Evolutionary conservation across 2,113 vertebrate genomes (phyloP), one percentile per base, ranked within the genome.

Genomic region (Grus americana): DNA sequence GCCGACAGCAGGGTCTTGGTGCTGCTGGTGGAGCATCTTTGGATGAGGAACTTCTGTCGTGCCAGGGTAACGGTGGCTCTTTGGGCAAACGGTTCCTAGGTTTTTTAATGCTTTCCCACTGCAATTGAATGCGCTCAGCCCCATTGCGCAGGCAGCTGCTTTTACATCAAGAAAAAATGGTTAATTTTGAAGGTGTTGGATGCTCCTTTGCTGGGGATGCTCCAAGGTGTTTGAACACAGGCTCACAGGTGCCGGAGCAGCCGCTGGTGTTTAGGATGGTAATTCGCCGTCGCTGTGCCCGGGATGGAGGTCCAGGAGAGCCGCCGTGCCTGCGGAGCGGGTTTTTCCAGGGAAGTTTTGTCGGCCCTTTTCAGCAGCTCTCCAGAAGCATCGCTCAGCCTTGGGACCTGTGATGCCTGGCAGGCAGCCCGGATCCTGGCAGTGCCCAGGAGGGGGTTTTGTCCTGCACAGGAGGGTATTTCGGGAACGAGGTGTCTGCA

Each of bases 31-130:
- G 26, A 74, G 68, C 78, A 42, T 29, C 61, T 79, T 76, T 17
- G 52, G 62, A 59, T 55, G 49, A 29, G 59, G 59, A 88, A 34
- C 9, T 73, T 58, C 32, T 49, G 50, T 44, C 5, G 0, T 12
- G 38, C 20, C 61, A 74, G 44, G 59, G 21, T 34, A 36, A 46
- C 0, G 10, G 44, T 52, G 79, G 47, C 44, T 86, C 65, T 86
- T 68, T 32, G 52, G 27, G 21, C 70, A 93, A 82, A 90, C 26
- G 58, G 15, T 54, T 82, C 50, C 73, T 38, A 21, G 4, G 2
- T 29, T 57, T 73, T 88, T 86, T 73, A 78, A 49, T 49, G 27
- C 70, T 89, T 93, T 90, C 66, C 57, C 74, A 67, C 40, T 92
- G 90, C 11, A 38, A 21, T 52, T 29, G 36, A 58, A 81, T n/a